phyloP scores from a whole-genome alignment of 2,113 vertebrate genomes.

The Bostrychus sinensis region DNA sequence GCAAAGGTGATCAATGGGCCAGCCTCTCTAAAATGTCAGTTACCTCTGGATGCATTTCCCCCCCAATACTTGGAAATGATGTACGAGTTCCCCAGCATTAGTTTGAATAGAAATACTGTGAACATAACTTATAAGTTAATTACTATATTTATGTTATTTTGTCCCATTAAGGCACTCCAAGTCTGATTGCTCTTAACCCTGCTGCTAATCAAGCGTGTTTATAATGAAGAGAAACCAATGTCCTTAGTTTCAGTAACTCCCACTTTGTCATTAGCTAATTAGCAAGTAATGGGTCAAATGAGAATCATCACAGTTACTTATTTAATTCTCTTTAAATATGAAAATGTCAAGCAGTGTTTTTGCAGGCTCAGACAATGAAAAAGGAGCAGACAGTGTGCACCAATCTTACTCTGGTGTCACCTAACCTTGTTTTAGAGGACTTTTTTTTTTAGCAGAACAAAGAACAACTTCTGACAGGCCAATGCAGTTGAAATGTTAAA shows the following conservation, averaged over 20 bases:
- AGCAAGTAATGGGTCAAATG: slow-evolving; percentile 1
- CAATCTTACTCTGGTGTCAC: background rate
- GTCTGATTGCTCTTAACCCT: background rate
- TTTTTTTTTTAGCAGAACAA: slow-evolving; percentile 3
- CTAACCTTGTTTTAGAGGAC: background rate
- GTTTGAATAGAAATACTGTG: background rate
- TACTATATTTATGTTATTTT: background rate
- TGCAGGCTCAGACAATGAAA: slow-evolving; percentile 2
- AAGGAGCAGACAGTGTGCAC: background rate
- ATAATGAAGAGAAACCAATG: background rate
- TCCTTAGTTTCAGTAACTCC: slow-evolving; percentile 10
- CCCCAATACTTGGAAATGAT: background rate
- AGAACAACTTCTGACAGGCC: slow-evolving; percentile 8
- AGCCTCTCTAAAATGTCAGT: slow-evolving; percentile 23
- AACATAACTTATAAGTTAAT: slow-evolving; percentile 3
- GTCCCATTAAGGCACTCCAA: background rate
- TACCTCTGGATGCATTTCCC: background rate
- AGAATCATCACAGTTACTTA: background rate
- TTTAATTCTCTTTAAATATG: background rate
- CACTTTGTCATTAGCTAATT: slow-evolving; percentile 8
- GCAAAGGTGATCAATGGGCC: background rate
- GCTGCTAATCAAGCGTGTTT: slow-evolving; percentile 15
- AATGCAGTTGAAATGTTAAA: background rate
- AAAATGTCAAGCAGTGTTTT: slow-evolving; percentile 23
- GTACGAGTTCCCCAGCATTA: slow-evolving; percentile 10